Conservation (phyloP, 2,113 vertebrate genomes). For the Rhinichthys klamathensis region DNA sequence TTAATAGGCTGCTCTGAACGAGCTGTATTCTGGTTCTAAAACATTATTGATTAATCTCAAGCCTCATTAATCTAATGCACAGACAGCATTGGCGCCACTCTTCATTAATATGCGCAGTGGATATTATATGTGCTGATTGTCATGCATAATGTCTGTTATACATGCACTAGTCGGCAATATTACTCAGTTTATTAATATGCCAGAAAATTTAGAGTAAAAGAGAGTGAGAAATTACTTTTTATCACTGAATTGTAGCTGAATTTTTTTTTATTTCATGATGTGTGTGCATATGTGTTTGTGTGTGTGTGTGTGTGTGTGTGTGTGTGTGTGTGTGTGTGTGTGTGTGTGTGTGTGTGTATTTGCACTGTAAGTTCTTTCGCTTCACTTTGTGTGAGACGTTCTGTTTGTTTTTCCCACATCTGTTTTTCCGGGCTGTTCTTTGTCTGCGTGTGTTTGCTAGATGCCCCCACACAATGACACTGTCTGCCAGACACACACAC, state of each 20-base stretch:
- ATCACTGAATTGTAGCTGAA: background rate
- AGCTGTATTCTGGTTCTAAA: slow-evolving; percentile 20
- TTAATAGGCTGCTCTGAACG: background rate
- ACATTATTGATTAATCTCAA: slow-evolving; percentile 46
- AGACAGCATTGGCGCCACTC: slow-evolving; percentile 36
- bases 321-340: slow-evolving; percentile 48
- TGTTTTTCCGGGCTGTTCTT: slow-evolving; percentile 83
- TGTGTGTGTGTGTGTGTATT: slow-evolving; percentile 61
- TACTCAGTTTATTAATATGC: background rate
- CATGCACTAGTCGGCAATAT: background rate
- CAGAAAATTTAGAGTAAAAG: background rate
- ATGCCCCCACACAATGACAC: slow-evolving; percentile 67
- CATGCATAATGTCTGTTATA: slow-evolving; percentile 23
- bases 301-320: slow-evolving; percentile 59
- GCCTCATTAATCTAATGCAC: slow-evolving; percentile 34
- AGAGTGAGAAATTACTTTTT: background rate
- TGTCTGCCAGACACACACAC: slow-evolving; percentile 53
- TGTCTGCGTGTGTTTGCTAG: slow-evolving; percentile 83
- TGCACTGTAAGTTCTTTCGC: slow-evolving; percentile 74
- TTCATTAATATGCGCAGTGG: slow-evolving; percentile 40
- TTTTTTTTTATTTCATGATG: slow-evolving; percentile 60
- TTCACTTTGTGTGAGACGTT: slow-evolving; percentile 67
- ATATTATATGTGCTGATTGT: slow-evolving; percentile 35
- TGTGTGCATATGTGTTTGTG: slow-evolving; percentile 45
- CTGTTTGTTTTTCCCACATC: slow-evolving; percentile 99